Conservation (phyloP, 2,797 vertebrate genomes). For the Ctenochaetus hawaiiensis region DNA sequence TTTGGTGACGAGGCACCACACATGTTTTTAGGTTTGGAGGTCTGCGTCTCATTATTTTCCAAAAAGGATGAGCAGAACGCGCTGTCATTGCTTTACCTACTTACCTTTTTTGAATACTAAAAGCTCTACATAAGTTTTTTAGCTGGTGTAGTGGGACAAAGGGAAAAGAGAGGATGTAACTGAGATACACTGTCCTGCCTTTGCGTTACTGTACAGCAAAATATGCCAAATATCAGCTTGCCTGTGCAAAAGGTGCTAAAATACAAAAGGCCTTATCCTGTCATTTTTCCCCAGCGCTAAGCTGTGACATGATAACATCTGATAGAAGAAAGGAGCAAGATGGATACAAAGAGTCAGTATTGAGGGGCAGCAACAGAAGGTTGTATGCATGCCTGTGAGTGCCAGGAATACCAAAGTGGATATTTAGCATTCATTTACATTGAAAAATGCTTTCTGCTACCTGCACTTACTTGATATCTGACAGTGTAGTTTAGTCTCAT, state of each 20-base stretch:
- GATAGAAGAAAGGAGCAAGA: constrained; percentile 47
- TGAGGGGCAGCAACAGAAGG: constrained; percentile 19
- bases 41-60: constrained; percentile 57
- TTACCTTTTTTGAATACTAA: constrained; percentile 7
- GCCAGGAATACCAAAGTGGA: constrained; percentile 38
- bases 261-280: constrained; percentile 39
- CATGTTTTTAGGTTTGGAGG: constrained; percentile 54
- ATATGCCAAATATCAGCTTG: constrained; percentile 47
- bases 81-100: constrained; percentile 26
- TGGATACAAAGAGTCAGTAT: neutral
- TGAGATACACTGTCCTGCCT: constrained; percentile 21
- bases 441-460: constrained; percentile 3
- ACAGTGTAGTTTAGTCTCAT: neutral
- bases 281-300: constrained; percentile 2
- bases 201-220: constrained; percentile 20
- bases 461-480: neutral
- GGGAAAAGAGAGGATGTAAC: constrained; percentile 16
- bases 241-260: constrained; percentile 57
- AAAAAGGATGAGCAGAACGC: constrained; percentile 19
- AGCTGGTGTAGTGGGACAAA: constrained; percentile 8
- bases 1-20: constrained; percentile 55
- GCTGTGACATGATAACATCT: neutral
- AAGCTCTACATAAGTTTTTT: neutral
- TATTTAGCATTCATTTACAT: constrained; percentile 1
- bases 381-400: constrained; percentile 9